A percentile compares a stretch with the other conserved stretches of the same genome.
Conservation (phyloP, 2,888 invertebrate species). For the Octodonta nipae region DNA sequence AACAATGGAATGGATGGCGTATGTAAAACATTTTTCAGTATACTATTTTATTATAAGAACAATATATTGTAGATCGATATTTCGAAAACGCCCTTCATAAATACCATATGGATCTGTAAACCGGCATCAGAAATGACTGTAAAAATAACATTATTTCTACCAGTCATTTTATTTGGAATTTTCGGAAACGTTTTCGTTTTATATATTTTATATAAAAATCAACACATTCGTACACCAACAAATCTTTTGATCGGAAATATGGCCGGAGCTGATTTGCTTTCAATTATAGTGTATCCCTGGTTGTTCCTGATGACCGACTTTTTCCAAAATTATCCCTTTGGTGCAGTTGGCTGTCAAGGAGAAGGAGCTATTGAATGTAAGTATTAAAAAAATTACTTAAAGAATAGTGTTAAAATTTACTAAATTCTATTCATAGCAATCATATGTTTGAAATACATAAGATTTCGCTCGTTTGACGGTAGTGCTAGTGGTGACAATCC, state of each 20-base stretch:
- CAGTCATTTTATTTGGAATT: constrained; percentile 51
- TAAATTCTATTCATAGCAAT: not conserved
- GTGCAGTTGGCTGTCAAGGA: constrained; percentile 57
- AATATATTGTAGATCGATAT: constrained; percentile 24
- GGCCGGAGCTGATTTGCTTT: constrained; percentile 56
- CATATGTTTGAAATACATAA: too few species aligned
- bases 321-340: constrained; percentile 65
- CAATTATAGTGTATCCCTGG: constrained; percentile 57
- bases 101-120: constrained; percentile 51
- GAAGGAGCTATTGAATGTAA: constrained; percentile 66
- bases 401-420: not conserved
- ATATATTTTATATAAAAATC: constrained; percentile 47
- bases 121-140: constrained; percentile 45
- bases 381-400: constrained; percentile 14
- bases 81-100: constrained; percentile 39
- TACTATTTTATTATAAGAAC: too few species aligned
- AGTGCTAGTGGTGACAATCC: too few species aligned
- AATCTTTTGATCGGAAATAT: constrained; percentile 63
- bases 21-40: too few species aligned
- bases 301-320: constrained; percentile 60
- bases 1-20: too few species aligned
- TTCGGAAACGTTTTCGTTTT: constrained; percentile 54
- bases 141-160: constrained; percentile 46
- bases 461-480: too few species aligned
- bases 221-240: constrained; percentile 52